Conservation (phyloP, 2,797 vertebrate species). For the Nyctibius grandis region DNA sequence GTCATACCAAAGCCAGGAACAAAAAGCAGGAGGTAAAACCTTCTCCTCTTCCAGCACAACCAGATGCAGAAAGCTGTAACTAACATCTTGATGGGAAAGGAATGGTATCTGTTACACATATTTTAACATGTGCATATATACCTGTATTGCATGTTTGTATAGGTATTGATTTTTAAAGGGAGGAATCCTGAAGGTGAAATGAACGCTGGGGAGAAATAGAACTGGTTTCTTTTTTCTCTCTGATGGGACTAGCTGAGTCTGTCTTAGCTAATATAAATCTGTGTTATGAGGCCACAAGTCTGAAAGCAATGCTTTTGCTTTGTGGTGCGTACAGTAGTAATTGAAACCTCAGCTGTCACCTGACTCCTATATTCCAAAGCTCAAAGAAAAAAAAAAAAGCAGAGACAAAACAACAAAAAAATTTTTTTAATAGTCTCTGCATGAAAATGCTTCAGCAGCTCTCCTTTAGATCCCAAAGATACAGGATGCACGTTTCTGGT, state of each 20-base stretch:
- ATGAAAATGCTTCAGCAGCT: neutral
- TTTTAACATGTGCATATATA: neutral
- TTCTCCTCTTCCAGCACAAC: neutral
- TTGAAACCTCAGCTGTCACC: neutral
- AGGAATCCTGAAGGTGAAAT: neutral
- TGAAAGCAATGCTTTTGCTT: neutral
- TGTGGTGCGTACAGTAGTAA: neutral
- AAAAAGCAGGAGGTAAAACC: neutral
- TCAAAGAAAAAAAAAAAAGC: neutral
- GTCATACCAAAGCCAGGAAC: neutral
- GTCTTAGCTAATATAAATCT: neutral
- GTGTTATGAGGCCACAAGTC: neutral
- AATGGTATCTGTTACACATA: neutral
- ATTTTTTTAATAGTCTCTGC: neutral
- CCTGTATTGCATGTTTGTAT: accelerated
- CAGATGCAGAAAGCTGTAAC: neutral
- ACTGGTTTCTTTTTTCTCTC: neutral
- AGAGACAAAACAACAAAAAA: neutral
- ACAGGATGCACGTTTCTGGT: neutral
- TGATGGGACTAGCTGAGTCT: neutral
- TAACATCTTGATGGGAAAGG: neutral
- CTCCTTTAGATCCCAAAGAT: neutral
- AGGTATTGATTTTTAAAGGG: neutral
- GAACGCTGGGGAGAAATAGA: neutral
- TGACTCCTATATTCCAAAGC: neutral